Evolutionary conservation across 2,797 vertebrate genomes (phyloP), one percentile per base, ranked within the genome.

Genomic region (Synanceia verrucosa): DNA sequence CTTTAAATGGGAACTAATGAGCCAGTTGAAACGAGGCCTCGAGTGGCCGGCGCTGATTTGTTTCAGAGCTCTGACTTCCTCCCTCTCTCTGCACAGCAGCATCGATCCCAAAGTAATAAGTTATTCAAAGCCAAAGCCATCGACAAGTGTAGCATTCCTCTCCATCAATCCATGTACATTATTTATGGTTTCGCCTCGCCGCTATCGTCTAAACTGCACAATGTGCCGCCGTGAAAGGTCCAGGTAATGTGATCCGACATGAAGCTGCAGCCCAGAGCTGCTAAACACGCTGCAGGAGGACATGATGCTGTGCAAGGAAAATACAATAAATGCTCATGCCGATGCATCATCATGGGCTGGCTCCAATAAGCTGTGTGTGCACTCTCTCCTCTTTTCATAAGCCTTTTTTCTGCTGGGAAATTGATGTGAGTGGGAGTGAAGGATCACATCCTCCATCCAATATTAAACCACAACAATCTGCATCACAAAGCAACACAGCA

Each of bases 111-210:
- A 69, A 23, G 36, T 65, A 73, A 84, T 86, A 74, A 80, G 73
- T 89, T 85, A 83, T 87, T 88, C 78, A 82, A 68, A 80, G 58
- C 77, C 78, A 82, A 68, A 80, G 58, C 77, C 65, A 78, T 73
- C 31, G 72, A 76, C 67, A 37, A 56, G 63, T 21, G 51, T 37
- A 71, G 47, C 47, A 13, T 75, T 89, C 69, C 61, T 81, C 66
- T 76, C 76, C 71, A 75, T 85, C 73, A 57, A 79, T 81, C 44
- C 50, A 44, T 24, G 28, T 82, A 26, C 78, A 88, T 85, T 84
- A 85, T 88, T 85, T 56, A 59, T 69, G 11, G 11, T 47, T 69
- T 51, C 6, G 10, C 71, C 63, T 70, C 51, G n/a, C 37, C 7
- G 4, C 65, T 41, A n/a, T 63, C 55, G 34, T 66, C 43, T 56